phyloP scores from a whole-genome alignment of 23 tunicate genomes.

The Styela plicata region DNA sequence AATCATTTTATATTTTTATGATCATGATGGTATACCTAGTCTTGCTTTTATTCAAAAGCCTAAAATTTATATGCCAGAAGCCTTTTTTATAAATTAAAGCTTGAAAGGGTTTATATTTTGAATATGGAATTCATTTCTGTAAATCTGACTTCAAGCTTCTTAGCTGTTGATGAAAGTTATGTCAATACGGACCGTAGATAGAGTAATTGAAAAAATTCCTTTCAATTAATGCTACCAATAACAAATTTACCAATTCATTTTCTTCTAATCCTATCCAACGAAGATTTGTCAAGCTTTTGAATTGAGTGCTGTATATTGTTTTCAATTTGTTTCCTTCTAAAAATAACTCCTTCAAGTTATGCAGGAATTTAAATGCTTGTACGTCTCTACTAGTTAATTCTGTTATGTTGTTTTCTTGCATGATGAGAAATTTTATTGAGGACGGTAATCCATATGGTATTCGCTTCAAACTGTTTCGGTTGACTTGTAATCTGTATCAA shows the following conservation, averaged over 20 bases:
- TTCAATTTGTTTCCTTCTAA: constrained; percentile 37
- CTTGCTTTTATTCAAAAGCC: too few species aligned
- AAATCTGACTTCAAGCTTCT: too few species aligned
- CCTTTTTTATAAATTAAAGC: too few species aligned
- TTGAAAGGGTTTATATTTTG: background rate
- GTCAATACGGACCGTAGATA: too few species aligned
- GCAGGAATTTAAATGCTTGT: constrained; percentile 26
- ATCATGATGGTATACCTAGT: too few species aligned
- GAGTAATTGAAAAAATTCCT: too few species aligned
- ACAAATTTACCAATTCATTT: constrained; percentile 17
- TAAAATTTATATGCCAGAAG: too few species aligned
- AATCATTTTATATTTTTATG: too few species aligned
- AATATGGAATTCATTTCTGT: background rate
- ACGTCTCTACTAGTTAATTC: background rate
- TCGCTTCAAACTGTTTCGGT: constrained; percentile 3
- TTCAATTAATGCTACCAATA: too few species aligned
- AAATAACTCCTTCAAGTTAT: constrained; percentile 27
- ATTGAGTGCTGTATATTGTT: background rate
- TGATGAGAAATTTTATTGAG: background rate
- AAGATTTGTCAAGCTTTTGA: background rate
- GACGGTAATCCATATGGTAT: constrained; percentile 26
- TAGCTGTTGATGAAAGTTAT: too few species aligned
- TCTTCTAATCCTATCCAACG: constrained; percentile 21
- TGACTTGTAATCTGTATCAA: background rate
- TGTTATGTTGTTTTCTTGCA: constrained; percentile 13